phyloP scores from a whole-genome alignment of 1,140 invertebrate genomes.

The Popillia japonica region DNA sequence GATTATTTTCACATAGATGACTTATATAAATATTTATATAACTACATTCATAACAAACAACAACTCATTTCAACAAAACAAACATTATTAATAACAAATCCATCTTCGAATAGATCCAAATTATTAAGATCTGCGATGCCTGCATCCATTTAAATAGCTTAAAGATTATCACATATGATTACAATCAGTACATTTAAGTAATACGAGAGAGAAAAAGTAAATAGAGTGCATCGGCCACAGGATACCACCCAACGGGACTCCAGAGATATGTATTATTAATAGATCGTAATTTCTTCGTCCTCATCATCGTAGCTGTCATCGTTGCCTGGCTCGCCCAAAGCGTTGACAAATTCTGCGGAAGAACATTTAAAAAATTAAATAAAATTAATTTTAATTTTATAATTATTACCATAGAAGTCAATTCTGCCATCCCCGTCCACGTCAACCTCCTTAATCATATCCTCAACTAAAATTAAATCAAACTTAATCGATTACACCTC shows the following conservation, averaged over 20 bases:
- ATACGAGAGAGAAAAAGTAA: background rate
- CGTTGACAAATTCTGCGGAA: constrained; percentile 82
- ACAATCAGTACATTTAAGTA: constrained; percentile 6
- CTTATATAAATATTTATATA: background rate
- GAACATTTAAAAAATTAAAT: background rate
- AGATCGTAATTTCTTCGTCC: constrained; percentile 67
- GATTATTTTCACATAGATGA: too few relatives aligned
- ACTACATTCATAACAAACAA: background rate
- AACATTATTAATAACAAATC: background rate
- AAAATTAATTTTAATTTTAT: constrained; percentile 35
- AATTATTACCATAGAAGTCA: constrained; percentile 81
- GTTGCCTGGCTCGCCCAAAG: constrained; percentile 78
- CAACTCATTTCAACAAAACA: background rate
- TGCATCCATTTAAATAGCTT: background rate
- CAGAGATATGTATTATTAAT: background rate
- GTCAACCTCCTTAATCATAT: constrained; percentile 93
- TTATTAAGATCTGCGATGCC: too few relatives aligned
- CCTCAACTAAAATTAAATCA: constrained; percentile 75
- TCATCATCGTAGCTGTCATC: constrained; percentile 83
- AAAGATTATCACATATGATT: background rate
- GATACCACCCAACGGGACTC: background rate
- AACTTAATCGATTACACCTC: too few relatives aligned
- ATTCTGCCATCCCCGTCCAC: constrained; percentile 89
- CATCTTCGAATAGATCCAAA: background rate
- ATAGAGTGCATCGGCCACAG: background rate